These are phyloP conservation scores for Bradypus variegatus DNA, from an alignment of 2,797 vertebrate genomes.

Conservation along the genomic window DNA sequence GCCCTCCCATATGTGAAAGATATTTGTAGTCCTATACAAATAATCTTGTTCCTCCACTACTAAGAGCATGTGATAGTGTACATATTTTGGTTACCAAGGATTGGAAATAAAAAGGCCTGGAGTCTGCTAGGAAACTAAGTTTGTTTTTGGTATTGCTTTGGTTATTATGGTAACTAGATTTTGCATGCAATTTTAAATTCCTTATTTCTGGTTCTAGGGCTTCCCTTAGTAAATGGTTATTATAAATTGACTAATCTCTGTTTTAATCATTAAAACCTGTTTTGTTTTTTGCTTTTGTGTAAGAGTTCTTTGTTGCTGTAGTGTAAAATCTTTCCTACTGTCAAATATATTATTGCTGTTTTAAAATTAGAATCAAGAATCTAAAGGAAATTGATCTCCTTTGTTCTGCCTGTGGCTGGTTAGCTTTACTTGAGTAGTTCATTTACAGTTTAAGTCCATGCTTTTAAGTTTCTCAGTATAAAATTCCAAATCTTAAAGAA, in stretches of 20 bases:
- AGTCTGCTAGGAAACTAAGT: slow-evolving; percentile 46
- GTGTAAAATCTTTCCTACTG: slow-evolving; percentile 6
- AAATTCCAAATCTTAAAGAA: neutral
- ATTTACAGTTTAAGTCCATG: neutral
- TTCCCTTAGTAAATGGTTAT: slow-evolving; percentile 51
- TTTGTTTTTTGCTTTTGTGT: slow-evolving; percentile 53
- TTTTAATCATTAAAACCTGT: slow-evolving; percentile 58
- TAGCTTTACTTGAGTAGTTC: neutral
- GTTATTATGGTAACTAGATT: slow-evolving; percentile 52
- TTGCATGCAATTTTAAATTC: slow-evolving; percentile 58
- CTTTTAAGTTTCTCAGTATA: slow-evolving; percentile 6
- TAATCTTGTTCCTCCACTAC: slow-evolving; percentile 34
- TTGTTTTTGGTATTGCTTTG: slow-evolving; percentile 53
- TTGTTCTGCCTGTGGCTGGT: neutral
- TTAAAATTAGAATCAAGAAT: slow-evolving; percentile 27
- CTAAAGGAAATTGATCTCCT: slow-evolving; percentile 16
- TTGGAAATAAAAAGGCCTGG: slow-evolving; percentile 47
- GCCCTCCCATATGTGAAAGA: slow-evolving; percentile 28
- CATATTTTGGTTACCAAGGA: slow-evolving; percentile 49
- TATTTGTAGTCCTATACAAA: slow-evolving; percentile 37
- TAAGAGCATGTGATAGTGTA: slow-evolving; percentile 51
- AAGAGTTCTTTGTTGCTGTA: slow-evolving; percentile 43
- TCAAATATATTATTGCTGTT: slow-evolving; percentile 15
- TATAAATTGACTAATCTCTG: slow-evolving; percentile 48
- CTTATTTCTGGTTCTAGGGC: slow-evolving; percentile 40